Evolutionary conservation across 1,140 invertebrate species (phyloP).

Genomic region (Monochamus saltuarius): DNA sequence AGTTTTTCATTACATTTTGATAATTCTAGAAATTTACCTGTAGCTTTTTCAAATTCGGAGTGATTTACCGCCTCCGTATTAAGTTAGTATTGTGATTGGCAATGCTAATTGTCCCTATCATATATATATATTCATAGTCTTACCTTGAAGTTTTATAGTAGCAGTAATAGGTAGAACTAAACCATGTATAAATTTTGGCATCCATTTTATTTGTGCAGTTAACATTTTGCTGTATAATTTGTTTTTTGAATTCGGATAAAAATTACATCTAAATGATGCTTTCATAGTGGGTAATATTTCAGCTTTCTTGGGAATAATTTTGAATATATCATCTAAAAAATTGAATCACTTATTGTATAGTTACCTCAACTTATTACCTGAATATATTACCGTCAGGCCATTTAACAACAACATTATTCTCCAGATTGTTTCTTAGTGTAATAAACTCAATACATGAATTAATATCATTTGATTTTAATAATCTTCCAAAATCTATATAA

Average conservation of each 20-base stretch:
- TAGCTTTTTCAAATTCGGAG: too few species aligned
- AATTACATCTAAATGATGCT: constrained; percentile 3
- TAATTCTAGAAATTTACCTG: too few species aligned
- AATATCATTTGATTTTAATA: neutral
- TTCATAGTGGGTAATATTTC: neutral
- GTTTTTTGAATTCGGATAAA: constrained; percentile 13
- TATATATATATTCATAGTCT: constrained; percentile 1
- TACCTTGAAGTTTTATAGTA: constrained; percentile 16
- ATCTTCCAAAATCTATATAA: constrained; percentile 9
- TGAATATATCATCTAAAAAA: constrained; percentile 6
- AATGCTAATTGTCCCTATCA: neutral
- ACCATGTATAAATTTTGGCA: neutral
- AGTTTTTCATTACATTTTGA: too few species aligned
- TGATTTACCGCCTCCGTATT: too few species aligned
- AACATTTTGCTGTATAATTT: constrained; percentile 18
- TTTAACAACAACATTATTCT: constrained; percentile 2
- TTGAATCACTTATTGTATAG: neutral
- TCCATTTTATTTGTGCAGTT: constrained; percentile 19
- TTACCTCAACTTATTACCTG: too few species aligned
- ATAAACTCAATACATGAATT: neutral
- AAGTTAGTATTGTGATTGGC: too few species aligned
- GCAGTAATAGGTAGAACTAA: constrained; percentile 22
- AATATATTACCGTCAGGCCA: constrained; percentile 6
- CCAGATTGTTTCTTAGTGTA: constrained; percentile 8
- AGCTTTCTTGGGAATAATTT: neutral